Evolutionary conservation across 2,113 vertebrate genomes (phyloP).

Genomic region (Nyctereutes procyonoides): DNA sequence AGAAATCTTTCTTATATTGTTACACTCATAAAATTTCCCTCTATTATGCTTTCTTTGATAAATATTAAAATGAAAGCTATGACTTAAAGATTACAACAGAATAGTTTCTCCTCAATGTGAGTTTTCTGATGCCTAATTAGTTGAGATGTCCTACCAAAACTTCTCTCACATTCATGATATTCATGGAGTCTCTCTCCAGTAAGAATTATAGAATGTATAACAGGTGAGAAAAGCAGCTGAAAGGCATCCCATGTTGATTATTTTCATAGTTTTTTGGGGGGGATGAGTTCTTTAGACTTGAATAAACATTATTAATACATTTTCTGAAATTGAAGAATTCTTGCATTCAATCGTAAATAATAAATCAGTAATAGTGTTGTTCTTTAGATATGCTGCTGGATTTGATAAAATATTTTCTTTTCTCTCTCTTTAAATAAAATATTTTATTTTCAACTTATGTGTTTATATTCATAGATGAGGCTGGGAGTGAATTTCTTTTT

Average conservation of each 20-base stretch:
- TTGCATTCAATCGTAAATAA: neutral
- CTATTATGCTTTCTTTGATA: neutral
- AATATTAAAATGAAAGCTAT: neutral
- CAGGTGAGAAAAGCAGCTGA: too few species aligned
- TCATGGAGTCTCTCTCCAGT: neutral
- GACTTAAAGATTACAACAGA: neutral
- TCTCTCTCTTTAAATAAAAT: neutral
- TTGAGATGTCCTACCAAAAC: neutral
- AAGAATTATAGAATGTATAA: neutral
- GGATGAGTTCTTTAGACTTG: neutral
- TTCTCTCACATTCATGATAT: neutral
- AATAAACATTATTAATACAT: neutral
- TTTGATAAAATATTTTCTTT: neutral
- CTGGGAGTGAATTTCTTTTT: neutral
- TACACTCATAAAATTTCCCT: neutral
- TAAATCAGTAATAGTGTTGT: neutral
- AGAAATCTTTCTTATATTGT: neutral
- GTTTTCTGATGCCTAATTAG: constrained; percentile 59
- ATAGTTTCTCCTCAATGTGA: neutral
- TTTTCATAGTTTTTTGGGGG: neutral
- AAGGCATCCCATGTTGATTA: neutral
- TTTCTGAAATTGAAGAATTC: neutral
- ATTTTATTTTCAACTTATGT: neutral
- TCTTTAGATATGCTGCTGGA: neutral
- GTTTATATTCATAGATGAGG: neutral